Percentiles rank a stretch among this genome's conserved stretches.
These are phyloP conservation scores for Orthonyx spaldingii DNA, from an alignment of 2,113 vertebrate genomes.

Conservation along the genomic window DNA sequence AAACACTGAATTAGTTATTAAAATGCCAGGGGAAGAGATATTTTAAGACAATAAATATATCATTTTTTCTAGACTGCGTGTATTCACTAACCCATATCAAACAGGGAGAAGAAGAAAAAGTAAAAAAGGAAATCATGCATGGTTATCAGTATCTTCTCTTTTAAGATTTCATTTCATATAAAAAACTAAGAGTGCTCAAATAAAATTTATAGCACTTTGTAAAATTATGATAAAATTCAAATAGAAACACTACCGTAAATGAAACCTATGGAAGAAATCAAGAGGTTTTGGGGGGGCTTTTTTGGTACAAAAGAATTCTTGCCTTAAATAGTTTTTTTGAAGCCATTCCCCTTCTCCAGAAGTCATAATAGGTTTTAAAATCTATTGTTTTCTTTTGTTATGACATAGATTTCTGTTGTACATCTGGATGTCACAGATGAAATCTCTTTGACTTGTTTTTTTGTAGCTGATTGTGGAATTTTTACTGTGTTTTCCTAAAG, in stretches of 20 bases:
- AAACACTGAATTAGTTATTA: not conserved
- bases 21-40: not conserved
- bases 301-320: not conserved
- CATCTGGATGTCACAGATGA: not conserved
- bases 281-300: accelerated
- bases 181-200: not conserved
- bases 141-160: not conserved
- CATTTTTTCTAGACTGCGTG: not conserved
- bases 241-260: not conserved
- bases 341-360: accelerated
- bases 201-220: not conserved
- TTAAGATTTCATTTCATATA: not conserved
- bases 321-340: not conserved
- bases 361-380: not conserved
- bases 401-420: not conserved
- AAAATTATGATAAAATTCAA: not conserved
- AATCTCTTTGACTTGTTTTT: not conserved
- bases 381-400: not conserved
- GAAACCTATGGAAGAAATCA: not conserved
- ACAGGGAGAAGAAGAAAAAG: not conserved
- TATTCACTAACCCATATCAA: not conserved
- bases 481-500: not conserved
- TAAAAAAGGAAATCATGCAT: not conserved
- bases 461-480: not conserved
- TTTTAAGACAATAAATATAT: not conserved